Percentiles rank a stretch among this genome's conserved stretches.
phyloP scores from a whole-genome alignment of 2,113 vertebrate genomes.

The Muscicapa adusta region DNA sequence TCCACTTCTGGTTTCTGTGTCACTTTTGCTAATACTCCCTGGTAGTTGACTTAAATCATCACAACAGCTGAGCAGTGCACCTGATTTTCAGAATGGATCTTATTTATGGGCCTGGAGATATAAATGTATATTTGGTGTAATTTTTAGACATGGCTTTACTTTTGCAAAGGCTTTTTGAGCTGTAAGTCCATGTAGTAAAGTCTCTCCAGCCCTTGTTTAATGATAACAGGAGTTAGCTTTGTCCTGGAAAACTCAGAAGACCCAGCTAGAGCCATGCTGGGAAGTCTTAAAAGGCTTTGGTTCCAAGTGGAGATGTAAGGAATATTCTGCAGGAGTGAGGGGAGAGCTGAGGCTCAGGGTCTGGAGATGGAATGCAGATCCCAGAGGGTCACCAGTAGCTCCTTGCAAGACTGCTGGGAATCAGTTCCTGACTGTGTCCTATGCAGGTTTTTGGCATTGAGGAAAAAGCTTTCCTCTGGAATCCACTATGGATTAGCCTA shows the following conservation, averaged over 20 bases:
- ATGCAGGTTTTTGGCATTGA: neutral
- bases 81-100: neutral
- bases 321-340: neutral
- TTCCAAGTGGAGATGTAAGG: neutral
- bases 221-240: neutral
- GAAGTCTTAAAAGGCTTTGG: neutral
- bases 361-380: neutral
- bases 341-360: neutral
- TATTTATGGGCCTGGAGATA: neutral
- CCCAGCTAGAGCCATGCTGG: neutral
- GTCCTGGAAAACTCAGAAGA: neutral
- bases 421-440: neutral
- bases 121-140: neutral
- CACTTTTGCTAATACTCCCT: constrained; percentile 7
- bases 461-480: neutral
- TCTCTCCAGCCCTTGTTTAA: neutral
- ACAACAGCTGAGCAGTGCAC: neutral
- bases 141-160: neutral
- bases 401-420: neutral
- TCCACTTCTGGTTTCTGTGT: constrained; percentile 25
- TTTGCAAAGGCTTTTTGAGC: neutral
- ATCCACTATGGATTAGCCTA: neutral
- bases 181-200: neutral
- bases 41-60: constrained; percentile 22
- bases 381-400: neutral